Evolutionary conservation across 2,797 vertebrate genomes (phyloP).

Genomic region (Diplodus sargus): DNA sequence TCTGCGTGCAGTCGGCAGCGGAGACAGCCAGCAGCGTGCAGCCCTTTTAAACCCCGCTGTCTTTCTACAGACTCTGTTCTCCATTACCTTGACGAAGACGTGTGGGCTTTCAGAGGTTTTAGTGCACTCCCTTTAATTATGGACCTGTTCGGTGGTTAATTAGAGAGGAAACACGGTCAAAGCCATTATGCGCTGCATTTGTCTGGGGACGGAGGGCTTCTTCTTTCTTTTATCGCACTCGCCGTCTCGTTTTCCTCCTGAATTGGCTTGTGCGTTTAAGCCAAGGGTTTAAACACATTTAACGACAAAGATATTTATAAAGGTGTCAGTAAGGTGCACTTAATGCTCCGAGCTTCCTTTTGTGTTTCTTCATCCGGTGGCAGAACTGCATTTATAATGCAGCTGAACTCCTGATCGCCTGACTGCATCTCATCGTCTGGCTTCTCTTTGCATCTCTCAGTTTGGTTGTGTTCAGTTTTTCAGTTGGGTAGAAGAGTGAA

Average conservation of each 20-base stretch:
- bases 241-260: background rate
- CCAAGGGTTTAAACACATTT: background rate
- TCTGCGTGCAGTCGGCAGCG: conserved; percentile 27
- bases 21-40: conserved; percentile 14
- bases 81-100: conserved; percentile 20
- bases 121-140: conserved; percentile 21
- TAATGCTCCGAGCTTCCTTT: background rate
- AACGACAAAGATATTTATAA: background rate
- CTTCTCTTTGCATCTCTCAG: background rate
- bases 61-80: conserved; percentile 5
- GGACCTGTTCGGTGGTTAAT: conserved; percentile 19
- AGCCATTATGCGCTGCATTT: background rate
- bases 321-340: background rate
- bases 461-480: conserved; percentile 1
- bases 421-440: background rate
- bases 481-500: background rate
- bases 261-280: conserved; percentile 9
- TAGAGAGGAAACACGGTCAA: conserved; percentile 5
- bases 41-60: conserved; percentile 32
- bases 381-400: background rate
- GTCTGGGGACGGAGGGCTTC: background rate
- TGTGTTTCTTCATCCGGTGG: background rate
- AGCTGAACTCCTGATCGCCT: conserved; percentile 5
- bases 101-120: conserved; percentile 22
- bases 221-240: background rate